Conservation (phyloP, 2,113 vertebrate species). For the Brachypteracias leptosomus region DNA sequence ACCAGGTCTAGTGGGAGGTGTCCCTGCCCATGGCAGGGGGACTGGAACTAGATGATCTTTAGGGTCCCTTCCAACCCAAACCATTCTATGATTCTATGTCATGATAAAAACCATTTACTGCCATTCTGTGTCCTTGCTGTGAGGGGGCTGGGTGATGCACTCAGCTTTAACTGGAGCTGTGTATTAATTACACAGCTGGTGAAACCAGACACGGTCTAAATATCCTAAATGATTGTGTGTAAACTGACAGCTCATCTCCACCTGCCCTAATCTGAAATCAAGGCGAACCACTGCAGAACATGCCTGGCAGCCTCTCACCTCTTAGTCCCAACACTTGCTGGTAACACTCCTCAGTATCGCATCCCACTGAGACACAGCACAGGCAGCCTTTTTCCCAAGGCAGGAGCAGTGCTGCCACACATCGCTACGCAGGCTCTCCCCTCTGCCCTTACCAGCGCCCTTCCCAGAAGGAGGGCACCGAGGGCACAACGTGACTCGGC, state of each 20-base stretch:
- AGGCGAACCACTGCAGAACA: neutral
- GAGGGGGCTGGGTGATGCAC: neutral
- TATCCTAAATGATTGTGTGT: accelerated
- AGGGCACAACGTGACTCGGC: accelerated
- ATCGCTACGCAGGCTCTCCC: accelerated
- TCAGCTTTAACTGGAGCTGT: neutral
- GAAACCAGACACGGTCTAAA: neutral
- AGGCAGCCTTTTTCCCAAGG: neutral
- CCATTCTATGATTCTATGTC: no score
- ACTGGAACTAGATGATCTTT: no score
- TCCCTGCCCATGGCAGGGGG: no score
- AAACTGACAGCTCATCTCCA: neutral
- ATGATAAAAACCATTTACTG: neutral
- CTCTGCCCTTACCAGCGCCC: accelerated
- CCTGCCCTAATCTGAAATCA: accelerated
- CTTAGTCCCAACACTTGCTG: accelerated
- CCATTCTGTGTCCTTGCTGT: neutral
- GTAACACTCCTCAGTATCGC: neutral
- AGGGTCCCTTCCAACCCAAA: no score
- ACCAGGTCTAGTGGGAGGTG: no score
- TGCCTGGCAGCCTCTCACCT: neutral
- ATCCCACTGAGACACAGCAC: accelerated
- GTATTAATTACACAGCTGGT: neutral
- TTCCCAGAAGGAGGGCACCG: accelerated
- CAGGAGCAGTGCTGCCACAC: accelerated